phyloP scores from a whole-genome alignment of 1,140 invertebrate species.

The Thereuonema tuberculata region DNA sequence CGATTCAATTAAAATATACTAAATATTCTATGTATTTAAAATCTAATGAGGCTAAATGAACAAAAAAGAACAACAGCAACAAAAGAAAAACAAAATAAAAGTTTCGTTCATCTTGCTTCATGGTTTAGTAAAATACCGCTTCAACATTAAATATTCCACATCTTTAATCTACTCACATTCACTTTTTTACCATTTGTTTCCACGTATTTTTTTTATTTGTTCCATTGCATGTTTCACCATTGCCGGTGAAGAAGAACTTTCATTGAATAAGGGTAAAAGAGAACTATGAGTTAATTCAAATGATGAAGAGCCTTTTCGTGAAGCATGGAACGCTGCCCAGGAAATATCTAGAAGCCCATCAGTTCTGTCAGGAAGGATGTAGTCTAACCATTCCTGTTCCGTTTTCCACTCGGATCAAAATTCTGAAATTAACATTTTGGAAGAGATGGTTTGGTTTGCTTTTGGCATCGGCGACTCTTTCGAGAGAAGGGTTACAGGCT shows the following conservation, averaged over 20 bases:
- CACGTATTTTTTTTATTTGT: background rate
- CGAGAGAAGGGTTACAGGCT: conserved; percentile 7
- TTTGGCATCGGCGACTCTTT: background rate
- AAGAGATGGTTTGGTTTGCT: conserved; percentile 10
- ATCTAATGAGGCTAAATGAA: no score
- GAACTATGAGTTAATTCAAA: background rate
- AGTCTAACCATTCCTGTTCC: conserved; percentile 9
- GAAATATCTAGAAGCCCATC: conserved; percentile 7
- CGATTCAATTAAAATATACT: no score
- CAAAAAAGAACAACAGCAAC: no score
- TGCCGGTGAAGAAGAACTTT: background rate
- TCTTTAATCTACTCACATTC: no score
- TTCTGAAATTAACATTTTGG: conserved; percentile 6
- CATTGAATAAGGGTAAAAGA: background rate
- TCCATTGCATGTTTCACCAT: background rate
- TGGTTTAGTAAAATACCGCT: no score
- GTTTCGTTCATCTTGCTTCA: no score
- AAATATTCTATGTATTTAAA: no score
- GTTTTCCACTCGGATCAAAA: conserved; percentile 9
- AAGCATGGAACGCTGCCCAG: background rate
- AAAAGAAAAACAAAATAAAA: no score
- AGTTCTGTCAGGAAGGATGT: conserved; percentile 4
- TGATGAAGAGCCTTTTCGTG: background rate
- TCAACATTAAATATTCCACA: no score
- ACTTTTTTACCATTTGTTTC: no score